Evolutionary conservation across 2,113 vertebrate genomes (phyloP), one percentile per base, ranked within the genome.

Genomic region (Thalassarche chlororhynchos): DNA sequence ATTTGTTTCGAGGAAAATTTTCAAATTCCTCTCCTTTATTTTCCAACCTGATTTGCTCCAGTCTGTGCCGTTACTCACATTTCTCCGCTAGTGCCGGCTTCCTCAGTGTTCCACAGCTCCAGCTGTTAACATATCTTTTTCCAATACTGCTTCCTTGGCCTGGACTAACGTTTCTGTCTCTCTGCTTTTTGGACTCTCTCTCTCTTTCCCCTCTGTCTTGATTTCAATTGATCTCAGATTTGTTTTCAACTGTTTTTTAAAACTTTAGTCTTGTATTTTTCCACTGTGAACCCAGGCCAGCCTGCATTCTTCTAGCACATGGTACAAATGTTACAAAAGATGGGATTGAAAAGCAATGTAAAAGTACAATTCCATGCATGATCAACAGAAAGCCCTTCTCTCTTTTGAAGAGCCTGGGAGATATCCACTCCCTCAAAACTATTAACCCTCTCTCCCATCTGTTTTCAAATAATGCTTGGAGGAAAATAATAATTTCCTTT

Each of bases 211-310:
- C 14, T 57, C 42, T 9, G 3, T 71, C 74, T 93, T 69, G 74
- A 75, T 84, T 92, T 87, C 51, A 75, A 15, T 64, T 84, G 86
- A 93, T 80, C 69, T 82, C 44, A 69, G 77, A 51, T 92, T 87
- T 79, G 23, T 82, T 94, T 89, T 75, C 74, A 79, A 13, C 42
- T 75, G 10, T 66, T 84, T 89, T 86, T 75, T 28, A 20, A 60
- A 88, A 58, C 57, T 65, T 94, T 13, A 23, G 25, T 58, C 65
- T 82, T 95, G 77, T 70, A 38, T 87, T 96, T 96, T 93, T 87
- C 84, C 84, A 69, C 42, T 54, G 65, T 70, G 66, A 91, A 76
- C 36, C n/a, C 44, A 82, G 83, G 65, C 52, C 69, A 91, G 38
- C 9, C 38, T 71, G 25, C 0, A 0, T 42, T 91, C 52, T 79